These are phyloP conservation scores for Smutsia gigantea DNA, from an alignment of 2,797 vertebrate species.

Conservation along the genomic window DNA sequence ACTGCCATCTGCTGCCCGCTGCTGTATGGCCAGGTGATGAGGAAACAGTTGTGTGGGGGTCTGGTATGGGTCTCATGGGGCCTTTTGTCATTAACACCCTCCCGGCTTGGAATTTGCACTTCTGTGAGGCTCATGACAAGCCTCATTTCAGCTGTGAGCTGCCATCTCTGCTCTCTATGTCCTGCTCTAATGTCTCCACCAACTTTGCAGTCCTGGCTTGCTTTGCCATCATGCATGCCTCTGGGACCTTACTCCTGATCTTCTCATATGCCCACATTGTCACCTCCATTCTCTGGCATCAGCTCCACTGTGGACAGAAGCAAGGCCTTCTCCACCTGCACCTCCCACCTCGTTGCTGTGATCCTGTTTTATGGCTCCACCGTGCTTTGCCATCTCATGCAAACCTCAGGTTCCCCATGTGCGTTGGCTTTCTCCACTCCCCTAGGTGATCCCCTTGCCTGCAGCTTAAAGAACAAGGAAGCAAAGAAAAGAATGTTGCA, in stretches of 20 bases:
- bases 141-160: background rate
- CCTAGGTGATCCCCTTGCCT: background rate
- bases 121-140: background rate
- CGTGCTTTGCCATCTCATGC: background rate
- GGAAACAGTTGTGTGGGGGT: background rate
- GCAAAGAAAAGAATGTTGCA: background rate
- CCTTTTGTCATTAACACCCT: background rate
- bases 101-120: background rate
- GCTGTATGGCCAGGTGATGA: background rate
- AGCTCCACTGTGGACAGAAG: background rate
- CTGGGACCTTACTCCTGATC: slow-evolving; percentile 12
- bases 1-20: background rate
- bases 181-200: background rate
- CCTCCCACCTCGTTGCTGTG: background rate
- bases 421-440: background rate
- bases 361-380: background rate
- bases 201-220: background rate
- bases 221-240: background rate
- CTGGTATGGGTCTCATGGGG: background rate
- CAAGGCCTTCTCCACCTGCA: slow-evolving; percentile 51
- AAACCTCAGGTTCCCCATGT: background rate
- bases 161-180: background rate
- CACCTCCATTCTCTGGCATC: background rate
- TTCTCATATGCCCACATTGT: background rate
- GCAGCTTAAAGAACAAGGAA: background rate